Evolutionary conservation across 2,888 invertebrate genomes (phyloP), one percentile per base, ranked within the genome.

Genomic region (Eurois occulta): DNA sequence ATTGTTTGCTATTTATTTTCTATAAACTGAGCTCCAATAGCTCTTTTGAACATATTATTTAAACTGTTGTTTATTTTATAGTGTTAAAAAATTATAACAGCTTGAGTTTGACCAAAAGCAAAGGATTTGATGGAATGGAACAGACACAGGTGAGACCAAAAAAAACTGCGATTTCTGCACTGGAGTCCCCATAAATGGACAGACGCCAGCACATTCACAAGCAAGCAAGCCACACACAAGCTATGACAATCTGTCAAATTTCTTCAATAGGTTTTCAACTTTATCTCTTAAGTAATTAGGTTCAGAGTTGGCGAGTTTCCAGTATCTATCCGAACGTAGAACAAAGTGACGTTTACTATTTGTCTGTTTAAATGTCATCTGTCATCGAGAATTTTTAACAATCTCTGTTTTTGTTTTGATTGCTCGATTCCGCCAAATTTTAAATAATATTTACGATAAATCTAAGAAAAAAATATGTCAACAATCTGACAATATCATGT

Each of bases 401-500:
- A 78, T 77, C 67, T 75, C 88, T 91, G 87, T 91, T 92, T 92
- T 91, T 91, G 90, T 92, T 93, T 92, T 90, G 90, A 91, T 91
- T 91, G 87, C 87, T 91, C 86, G 90, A 90, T 90, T 95, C 93
- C 94, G 94, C 95, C 93, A 95, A 95, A 95, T 95, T 95, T 95
- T 85, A 94, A 95, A 94, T 93, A 91, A 84, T 87, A 88, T 77
- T 82, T 83, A 74, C 64, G 77, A 80, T 85, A 87, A 87, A 84
- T 82, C 67, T 77, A 77, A 67, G 77, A 69, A 82, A 83, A 69
- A 82, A 83, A 80, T 74, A 89, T 85, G 87, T 81, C 78, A 68
- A 78, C 66, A 83, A 74, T 84, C 70, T 82, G 74, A 79, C 65
- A 84, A 80, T 87, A 82, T 70, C 83, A 88, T 88, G 89, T 67